phyloP scores from a whole-genome alignment of 35 echinoderm and acorn worm genomes.

The Hemicentrotus pulcherrimus region DNA sequence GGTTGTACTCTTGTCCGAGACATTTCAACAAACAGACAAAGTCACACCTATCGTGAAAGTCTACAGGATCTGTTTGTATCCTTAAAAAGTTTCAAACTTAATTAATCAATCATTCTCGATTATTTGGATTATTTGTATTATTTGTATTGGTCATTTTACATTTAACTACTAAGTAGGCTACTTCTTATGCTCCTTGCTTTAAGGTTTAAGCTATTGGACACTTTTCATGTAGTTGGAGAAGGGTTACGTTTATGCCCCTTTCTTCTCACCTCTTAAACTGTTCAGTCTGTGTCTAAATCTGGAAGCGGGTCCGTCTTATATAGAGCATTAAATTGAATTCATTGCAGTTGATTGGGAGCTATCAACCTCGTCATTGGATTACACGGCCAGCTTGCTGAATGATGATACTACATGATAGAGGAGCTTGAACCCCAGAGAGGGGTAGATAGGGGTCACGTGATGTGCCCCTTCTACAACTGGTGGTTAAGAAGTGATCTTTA shows the following conservation, averaged over 20 bases:
- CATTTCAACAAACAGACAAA: background rate
- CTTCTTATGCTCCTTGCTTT: too few relatives aligned
- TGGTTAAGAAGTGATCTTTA: background rate
- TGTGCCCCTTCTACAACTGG: background rate
- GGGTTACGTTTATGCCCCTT: background rate
- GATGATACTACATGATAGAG: slow-evolving; percentile 9
- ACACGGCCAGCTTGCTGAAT: slow-evolving; percentile 1
- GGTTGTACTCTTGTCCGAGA: background rate
- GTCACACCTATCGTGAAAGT: background rate
- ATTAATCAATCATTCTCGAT: too few relatives aligned
- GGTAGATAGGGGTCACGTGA: background rate
- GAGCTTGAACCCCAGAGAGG: background rate
- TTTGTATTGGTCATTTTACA: too few relatives aligned
- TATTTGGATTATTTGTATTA: too few relatives aligned
- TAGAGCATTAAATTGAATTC: slow-evolving; percentile 14
- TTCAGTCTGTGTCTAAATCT: background rate
- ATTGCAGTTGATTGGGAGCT: slow-evolving; percentile 1
- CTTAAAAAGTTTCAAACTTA: too few relatives aligned
- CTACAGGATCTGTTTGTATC: background rate
- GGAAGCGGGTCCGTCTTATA: background rate
- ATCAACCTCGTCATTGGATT: background rate
- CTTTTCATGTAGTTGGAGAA: background rate
- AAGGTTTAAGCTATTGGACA: too few relatives aligned
- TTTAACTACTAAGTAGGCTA: too few relatives aligned
- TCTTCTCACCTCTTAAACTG: background rate